These are phyloP conservation scores for Cinclus mexicanus DNA, from an alignment of 2,113 vertebrate genomes.

Conservation along the genomic window DNA sequence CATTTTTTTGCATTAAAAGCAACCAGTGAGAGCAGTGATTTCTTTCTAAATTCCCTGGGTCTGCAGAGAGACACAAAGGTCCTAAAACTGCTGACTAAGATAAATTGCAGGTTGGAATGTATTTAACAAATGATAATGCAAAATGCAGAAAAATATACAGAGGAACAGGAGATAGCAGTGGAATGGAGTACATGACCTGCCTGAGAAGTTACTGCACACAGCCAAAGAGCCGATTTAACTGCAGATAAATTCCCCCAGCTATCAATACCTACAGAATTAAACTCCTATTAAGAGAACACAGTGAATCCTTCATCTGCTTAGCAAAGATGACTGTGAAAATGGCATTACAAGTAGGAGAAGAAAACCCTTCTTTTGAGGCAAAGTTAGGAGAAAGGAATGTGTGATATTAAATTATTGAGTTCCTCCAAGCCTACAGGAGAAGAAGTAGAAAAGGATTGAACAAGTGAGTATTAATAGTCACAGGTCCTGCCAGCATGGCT, in stretches of 20 bases:
- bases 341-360: background rate
- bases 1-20: constrained; percentile 53
- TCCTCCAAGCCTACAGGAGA: background rate
- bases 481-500: background rate
- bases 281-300: background rate
- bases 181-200: constrained; percentile 52
- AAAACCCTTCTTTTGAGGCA: background rate
- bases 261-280: constrained; percentile 36
- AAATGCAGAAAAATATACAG: constrained; percentile 57
- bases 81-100: constrained; percentile 69
- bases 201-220: constrained; percentile 43
- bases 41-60: constrained; percentile 57
- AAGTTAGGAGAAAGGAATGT: background rate
- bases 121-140: constrained; percentile 68
- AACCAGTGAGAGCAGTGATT: constrained; percentile 30
- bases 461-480: background rate
- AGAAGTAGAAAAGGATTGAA: background rate
- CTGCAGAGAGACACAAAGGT: constrained; percentile 25
- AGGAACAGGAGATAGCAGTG: constrained; percentile 38
- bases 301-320: background rate
- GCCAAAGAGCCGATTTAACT: constrained; percentile 29
- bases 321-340: background rate
- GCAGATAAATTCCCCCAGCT: background rate
- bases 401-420: background rate
- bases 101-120: constrained; percentile 56